Evolutionary conservation across 2,113 vertebrate genomes (phyloP), one percentile per base, ranked within the genome.

Genomic region (Poicephalus gulielmi): DNA sequence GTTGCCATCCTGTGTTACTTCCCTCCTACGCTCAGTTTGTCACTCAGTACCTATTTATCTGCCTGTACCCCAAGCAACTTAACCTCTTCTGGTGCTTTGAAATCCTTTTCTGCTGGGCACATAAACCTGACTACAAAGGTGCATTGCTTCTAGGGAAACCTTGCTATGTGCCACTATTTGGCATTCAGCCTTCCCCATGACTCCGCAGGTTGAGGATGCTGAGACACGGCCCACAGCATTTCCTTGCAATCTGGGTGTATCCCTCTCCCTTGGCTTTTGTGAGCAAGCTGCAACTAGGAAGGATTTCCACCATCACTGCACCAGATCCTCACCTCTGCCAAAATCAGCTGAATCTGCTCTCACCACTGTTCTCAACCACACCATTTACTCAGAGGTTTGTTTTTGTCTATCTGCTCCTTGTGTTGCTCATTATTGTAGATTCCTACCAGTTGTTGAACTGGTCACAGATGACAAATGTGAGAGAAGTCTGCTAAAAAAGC

Each of bases 141-240:
- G 3, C 1, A 1, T 6, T 77, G 59, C 31, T 94, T 73, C 41
- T 7, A 62, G 37, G 46, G 17, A 67, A 66, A 22, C 4, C 9
- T 52, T 44, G 47, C 7, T 9, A 4, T 8, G 4, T 43, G 33
- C n/a, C 0, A 0, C 16, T 37, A 9, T 47, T 78, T 62, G 67
- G 44, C 53, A 52, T 7, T 44, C 47, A 60, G 17, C 25, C 33
- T 76, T 16, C 19, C 44, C 49, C 39, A 9, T 69, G 18, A 4
- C 30, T 60, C 35, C 0, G 0, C 33, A 27, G 41, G 67, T 3
- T 0, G 1, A 37, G 49, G 57, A 64, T 68, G 67, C 78, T 1
- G 9, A 52, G 31, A 39, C 1, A 0, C 0, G 0, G 50, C n/a
- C 55, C 30, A 41, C 57, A 59, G 33, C 44, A 11, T 52, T 62